Evolutionary conservation across 2,113 vertebrate species (phyloP).

Genomic region (Dunckerocampus dactyliophorus): DNA sequence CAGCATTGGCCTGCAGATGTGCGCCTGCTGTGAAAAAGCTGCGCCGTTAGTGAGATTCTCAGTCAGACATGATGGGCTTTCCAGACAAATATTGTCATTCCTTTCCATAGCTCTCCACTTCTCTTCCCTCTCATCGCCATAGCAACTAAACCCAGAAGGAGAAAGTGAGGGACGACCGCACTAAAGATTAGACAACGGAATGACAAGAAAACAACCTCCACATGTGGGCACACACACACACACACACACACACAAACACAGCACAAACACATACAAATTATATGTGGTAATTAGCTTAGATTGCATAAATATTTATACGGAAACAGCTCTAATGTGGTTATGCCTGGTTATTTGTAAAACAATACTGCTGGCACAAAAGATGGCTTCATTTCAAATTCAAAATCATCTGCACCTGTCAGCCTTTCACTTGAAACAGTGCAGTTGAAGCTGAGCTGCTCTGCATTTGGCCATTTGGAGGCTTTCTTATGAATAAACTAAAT

Average conservation of each 20-base stretch:
- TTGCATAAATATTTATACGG: slow-evolving; percentile 20
- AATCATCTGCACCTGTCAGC: slow-evolving; percentile 48
- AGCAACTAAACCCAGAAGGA: slow-evolving; percentile 71
- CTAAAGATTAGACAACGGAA: slow-evolving; percentile 61
- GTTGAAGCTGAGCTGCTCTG: slow-evolving; percentile 21
- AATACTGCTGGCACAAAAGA: slow-evolving; percentile 28
- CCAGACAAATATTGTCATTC: slow-evolving; percentile 62
- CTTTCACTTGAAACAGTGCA: slow-evolving; percentile 38
- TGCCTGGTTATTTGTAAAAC: slow-evolving; percentile 40
- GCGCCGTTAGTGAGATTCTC: slow-evolving; percentile 30
- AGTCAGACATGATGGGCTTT: slow-evolving; percentile 55
- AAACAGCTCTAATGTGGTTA: slow-evolving; percentile 4
- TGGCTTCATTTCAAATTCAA: slow-evolving; percentile 39
- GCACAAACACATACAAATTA: not conserved
- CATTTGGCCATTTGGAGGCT: slow-evolving; percentile 14
- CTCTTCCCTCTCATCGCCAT: slow-evolving; percentile 65
- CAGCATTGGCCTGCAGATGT: slow-evolving; percentile 6
- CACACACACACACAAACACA: slow-evolving; percentile 7
- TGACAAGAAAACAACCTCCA: slow-evolving; percentile 48
- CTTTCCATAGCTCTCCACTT: slow-evolving; percentile 57
- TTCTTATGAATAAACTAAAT: slow-evolving; percentile 32
- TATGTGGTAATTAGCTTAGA: slow-evolving; percentile 5
- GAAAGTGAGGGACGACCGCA: slow-evolving; percentile 57
- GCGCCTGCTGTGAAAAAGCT: slow-evolving; percentile 12
- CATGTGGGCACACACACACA: slow-evolving; percentile 22